Base-by-base conservation (phyloP, 2,113 vertebrate genomes). In the Carlito syrichta region DNA sequence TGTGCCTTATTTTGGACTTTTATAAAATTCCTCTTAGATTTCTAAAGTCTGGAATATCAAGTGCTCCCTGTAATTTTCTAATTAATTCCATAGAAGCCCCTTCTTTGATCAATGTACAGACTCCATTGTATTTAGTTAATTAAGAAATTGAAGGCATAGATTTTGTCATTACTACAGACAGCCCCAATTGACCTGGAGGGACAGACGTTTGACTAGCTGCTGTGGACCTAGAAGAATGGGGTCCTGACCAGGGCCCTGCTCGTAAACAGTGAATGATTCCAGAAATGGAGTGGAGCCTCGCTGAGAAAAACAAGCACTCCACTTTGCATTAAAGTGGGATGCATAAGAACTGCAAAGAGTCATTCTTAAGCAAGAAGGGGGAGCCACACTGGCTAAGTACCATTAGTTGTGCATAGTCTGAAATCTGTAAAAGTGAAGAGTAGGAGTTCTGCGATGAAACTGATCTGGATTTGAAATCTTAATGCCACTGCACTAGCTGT, bases 51-150 rank as follows among this genome's bases (percentile, higher is more conserved):
- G 56, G 94, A 86, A 91, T 86, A 83, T 52, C 35, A 88, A 95
- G 43, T 83, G 82, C 56, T 94, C 74, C 62, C 73, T 32, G 35
- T 89, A 86, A 71, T 96, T 95, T 96, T 76, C 92, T 97, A 95
- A 96, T 97, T 97, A 98, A 96, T 97, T 97, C 85, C 58, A 83
- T 52, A 79, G 30, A 52, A 97, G 60, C 71, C 71, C 86, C 50
- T 60, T 68, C 62, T 95, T 83, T 94, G 93, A 97, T 96, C 95
- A 91, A 96, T 95, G 56, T 95, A 84, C 78, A 95, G 86, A 93
- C 95, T 93, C 96, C 91, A 93, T 81, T 86, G 95, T 96, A 91
- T 95, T 96, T 74, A 96, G 93, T 96, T 97, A 97, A 97, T 98
- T 97, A 97, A 94, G 93, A 96, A 94, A 94, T 76, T 79, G 92